phyloP scores from a whole-genome alignment of 2,113 vertebrate genomes.

The Carlito syrichta region DNA sequence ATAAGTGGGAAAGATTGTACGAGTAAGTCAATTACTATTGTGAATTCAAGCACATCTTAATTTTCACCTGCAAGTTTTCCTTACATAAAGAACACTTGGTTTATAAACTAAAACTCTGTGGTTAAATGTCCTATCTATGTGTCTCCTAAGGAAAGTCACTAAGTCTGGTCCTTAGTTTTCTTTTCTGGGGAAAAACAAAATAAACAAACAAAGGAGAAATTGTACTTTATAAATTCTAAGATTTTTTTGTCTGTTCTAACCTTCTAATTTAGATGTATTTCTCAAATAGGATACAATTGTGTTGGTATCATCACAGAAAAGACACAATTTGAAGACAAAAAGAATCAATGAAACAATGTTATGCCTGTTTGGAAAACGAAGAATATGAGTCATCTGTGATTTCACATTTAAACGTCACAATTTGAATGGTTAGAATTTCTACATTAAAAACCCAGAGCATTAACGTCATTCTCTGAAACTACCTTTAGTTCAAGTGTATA shows the following conservation, averaged over 20 bases:
- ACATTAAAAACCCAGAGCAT: background rate
- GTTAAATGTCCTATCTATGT: background rate
- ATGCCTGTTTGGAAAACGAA: background rate
- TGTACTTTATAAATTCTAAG: background rate
- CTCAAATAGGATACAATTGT: background rate
- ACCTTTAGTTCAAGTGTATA: background rate
- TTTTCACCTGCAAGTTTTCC: background rate
- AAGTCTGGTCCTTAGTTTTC: background rate
- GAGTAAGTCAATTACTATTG: background rate
- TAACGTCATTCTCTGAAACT: background rate
- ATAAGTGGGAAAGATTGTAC: background rate
- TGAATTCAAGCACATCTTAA: background rate
- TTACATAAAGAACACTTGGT: background rate
- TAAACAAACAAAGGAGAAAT: too few species aligned
- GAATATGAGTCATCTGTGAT: background rate
- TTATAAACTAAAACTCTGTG: background rate
- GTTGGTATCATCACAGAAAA: background rate
- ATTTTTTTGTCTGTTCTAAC: background rate
- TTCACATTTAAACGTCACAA: background rate
- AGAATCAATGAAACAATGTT: background rate
- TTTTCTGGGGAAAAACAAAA: background rate
- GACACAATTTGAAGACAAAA: background rate
- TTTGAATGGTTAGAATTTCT: background rate
- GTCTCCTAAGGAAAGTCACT: background rate
- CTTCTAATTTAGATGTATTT: background rate